Evolutionary conservation across 2,888 invertebrate species (phyloP).

Genomic region (Hermaeophaga mercurialis): DNA sequence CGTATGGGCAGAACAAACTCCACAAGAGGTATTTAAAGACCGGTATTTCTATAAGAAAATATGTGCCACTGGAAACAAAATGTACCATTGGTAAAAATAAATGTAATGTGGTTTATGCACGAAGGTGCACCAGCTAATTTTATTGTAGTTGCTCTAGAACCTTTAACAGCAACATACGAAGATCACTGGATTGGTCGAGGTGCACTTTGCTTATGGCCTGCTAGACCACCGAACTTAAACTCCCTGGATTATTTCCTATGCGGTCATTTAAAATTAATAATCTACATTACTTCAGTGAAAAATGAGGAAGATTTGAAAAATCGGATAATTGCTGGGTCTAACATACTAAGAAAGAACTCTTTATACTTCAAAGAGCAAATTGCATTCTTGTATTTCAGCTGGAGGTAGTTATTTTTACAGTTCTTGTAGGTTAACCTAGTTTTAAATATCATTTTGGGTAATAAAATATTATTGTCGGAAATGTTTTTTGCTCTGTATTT

Average conservation of each 20-base stretch:
- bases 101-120: no score
- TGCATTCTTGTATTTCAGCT: slow-evolving; percentile 7
- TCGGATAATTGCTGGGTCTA: slow-evolving; percentile 35
- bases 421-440: slow-evolving; percentile 24
- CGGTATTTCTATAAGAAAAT: no score
- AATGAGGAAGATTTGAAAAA: slow-evolving; percentile 36
- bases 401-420: slow-evolving; percentile 21
- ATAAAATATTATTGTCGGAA: no score
- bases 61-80: no score
- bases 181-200: slow-evolving; percentile 12
- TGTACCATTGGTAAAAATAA: no score
- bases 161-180: no score
- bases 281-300: slow-evolving; percentile 34
- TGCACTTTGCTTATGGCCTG: slow-evolving; percentile 15
- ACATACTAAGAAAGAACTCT: slow-evolving; percentile 30
- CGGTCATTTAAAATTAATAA: slow-evolving; percentile 27
- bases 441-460: no score
- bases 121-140: no score
- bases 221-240: slow-evolving; percentile 16
- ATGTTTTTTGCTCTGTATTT: no score
- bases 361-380: slow-evolving; percentile 1
- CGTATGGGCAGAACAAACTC: no score
- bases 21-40: no score
- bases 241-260: slow-evolving; percentile 19
- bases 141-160: no score